These are phyloP conservation scores for Donacobius atricapilla DNA, from an alignment of 2,113 vertebrate genomes.

Conservation along the genomic window DNA sequence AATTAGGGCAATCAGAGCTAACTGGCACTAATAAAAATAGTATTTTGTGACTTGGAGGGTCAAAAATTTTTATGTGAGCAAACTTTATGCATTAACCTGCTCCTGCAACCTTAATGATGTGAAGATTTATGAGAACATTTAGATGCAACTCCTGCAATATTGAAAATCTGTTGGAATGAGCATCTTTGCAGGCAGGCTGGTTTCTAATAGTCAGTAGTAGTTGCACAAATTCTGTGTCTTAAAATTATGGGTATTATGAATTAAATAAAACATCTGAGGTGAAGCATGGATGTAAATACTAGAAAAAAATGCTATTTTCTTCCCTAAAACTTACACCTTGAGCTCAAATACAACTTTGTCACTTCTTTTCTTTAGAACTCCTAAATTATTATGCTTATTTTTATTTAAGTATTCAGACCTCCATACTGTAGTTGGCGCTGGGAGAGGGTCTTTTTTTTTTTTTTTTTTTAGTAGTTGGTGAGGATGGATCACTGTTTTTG, in stretches of 20 bases:
- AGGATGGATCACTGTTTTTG: neutral
- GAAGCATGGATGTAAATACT: neutral
- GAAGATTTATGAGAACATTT: neutral
- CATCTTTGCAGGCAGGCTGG: neutral
- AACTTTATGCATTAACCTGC: neutral
- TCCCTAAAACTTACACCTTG: neutral
- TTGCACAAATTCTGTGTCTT: neutral
- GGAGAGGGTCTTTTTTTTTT: no score
- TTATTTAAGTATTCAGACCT: neutral
- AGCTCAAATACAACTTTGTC: neutral
- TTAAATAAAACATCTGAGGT: neutral
- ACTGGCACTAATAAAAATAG: neutral
- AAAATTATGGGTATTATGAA: neutral
- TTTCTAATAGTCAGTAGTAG: neutral
- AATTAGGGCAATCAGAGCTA: neutral
- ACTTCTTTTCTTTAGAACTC: neutral
- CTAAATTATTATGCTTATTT: neutral
- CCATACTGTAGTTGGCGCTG: neutral
- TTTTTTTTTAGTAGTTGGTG: neutral
- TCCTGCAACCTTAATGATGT: neutral
- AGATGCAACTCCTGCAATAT: neutral
- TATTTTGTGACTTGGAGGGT: neutral
- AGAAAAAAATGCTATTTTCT: neutral
- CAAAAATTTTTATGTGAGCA: neutral
- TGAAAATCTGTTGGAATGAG: neutral